These are phyloP conservation scores for Kradibia gibbosae DNA, from an alignment of 1,140 invertebrate species.

Conservation along the genomic window DNA sequence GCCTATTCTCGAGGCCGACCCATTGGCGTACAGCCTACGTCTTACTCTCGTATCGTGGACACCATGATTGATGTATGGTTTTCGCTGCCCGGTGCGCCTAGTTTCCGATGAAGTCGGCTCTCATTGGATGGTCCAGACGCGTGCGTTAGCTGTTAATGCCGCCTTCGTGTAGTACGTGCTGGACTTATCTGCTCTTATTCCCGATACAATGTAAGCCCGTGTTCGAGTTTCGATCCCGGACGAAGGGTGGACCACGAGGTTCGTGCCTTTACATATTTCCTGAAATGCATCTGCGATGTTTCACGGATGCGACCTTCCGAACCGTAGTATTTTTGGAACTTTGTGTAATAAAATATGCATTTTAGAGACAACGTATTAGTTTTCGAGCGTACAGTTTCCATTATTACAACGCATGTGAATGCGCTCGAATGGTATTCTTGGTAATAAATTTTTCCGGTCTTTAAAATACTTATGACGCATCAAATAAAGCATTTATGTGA, in stretches of 20 bases:
- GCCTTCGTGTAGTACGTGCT: constrained; percentile 24
- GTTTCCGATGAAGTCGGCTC: background rate
- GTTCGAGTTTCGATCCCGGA: background rate
- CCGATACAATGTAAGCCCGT: constrained; percentile 3
- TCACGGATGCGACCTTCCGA: background rate
- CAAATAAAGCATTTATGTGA: background rate
- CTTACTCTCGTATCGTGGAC: background rate
- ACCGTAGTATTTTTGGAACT: constrained; percentile 1
- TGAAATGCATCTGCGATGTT: constrained; percentile 30
- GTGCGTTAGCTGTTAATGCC: constrained; percentile 12
- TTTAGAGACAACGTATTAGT: constrained; percentile 1
- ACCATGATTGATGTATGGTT: background rate
- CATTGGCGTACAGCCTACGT: background rate
- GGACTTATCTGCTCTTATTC: background rate
- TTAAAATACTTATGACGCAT: background rate
- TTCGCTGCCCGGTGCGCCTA: background rate
- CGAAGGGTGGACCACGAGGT: background rate
- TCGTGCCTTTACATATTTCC: constrained; percentile 26
- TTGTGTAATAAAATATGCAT: background rate
- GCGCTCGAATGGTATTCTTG: background rate
- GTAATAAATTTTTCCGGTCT: background rate
- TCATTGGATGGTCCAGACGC: background rate
- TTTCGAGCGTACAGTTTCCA: background rate
- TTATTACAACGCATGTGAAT: background rate
- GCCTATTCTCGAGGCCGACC: background rate